Conservation (phyloP, 2,113 vertebrate genomes). For the Dromaius novaehollandiae region DNA sequence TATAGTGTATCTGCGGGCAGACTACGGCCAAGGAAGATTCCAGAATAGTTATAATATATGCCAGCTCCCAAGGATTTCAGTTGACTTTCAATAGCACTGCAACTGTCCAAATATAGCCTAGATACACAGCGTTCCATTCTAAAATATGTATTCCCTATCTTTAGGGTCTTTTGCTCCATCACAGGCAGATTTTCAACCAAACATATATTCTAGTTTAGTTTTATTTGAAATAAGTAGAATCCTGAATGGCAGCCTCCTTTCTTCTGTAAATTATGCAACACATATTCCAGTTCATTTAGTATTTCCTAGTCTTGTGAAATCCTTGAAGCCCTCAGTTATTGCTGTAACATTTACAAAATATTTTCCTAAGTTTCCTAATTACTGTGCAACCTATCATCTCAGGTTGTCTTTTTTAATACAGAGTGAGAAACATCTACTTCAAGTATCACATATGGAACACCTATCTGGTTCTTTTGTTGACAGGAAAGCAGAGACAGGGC, state of each 20-base stretch:
- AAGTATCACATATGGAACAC: neutral
- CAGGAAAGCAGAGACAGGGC: neutral
- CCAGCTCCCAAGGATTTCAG: neutral
- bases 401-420: neutral
- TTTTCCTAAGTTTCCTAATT: conserved; percentile 36
- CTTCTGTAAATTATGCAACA: neutral
- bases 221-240: neutral
- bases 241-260: neutral
- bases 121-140: neutral
- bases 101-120: neutral
- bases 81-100: neutral
- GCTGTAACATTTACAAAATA: conserved; percentile 46
- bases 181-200: neutral
- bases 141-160: neutral
- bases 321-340: neutral
- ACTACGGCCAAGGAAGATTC: neutral
- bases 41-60: fast-evolving
- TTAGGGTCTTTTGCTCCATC: neutral
- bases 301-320: neutral
- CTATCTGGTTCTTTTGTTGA: neutral
- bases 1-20: neutral
- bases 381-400: neutral
- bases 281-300: conserved; percentile 10
- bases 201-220: neutral
- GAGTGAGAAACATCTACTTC: neutral